Percentiles rank a stretch among this genome's conserved stretches.
Conservation (phyloP, 2,113 vertebrate genomes). For the Callospermophilus lateralis region DNA sequence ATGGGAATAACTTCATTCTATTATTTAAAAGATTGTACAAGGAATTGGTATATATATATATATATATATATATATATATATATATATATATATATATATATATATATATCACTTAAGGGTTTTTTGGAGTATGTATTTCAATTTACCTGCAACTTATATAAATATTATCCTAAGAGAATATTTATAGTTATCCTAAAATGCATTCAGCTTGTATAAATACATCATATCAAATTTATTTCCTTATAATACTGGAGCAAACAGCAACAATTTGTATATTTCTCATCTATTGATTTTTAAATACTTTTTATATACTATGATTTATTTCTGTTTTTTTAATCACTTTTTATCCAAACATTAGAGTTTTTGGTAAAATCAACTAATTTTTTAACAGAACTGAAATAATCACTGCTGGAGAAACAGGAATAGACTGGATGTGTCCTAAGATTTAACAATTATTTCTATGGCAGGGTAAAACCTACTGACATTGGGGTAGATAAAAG, state of each 20-base stretch:
- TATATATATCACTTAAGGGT: too few species aligned
- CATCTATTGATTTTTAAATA: background rate
- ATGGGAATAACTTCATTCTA: background rate
- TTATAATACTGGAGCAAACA: background rate
- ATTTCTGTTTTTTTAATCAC: background rate
- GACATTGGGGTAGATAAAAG: accelerated
- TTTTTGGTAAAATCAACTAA: background rate
- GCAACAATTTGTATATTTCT: background rate
- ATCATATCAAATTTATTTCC: background rate
- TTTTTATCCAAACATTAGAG: background rate
- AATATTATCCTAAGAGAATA: background rate
- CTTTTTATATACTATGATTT: background rate
- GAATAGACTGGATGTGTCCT: background rate
- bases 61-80: too few species aligned
- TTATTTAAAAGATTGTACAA: background rate
- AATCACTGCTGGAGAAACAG: background rate
- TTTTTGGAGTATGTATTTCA: background rate
- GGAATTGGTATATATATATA: background rate
- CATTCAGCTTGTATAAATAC: background rate
- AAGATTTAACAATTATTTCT: background rate
- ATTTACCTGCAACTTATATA: background rate
- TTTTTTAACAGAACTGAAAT: background rate
- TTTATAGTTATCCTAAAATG: background rate
- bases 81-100: too few species aligned
- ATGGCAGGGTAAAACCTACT: background rate